Evolutionary conservation across 2,888 invertebrate genomes (phyloP).

Genomic region (Volucella bombylans): DNA sequence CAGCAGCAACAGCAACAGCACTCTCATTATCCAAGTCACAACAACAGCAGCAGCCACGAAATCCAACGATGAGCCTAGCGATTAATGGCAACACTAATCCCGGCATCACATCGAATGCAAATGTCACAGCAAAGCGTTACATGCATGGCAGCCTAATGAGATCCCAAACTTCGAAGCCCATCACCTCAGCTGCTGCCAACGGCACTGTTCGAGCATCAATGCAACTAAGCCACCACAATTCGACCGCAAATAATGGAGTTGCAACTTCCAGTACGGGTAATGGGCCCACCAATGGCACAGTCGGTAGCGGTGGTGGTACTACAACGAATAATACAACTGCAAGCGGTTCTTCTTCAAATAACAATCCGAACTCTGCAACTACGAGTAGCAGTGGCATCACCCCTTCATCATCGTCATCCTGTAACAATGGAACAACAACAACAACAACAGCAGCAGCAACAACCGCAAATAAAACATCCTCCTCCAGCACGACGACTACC

Average conservation of each 20-base stretch:
- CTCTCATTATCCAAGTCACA: slow-evolving; percentile 44
- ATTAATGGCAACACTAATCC: slow-evolving; percentile 72
- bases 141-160: slow-evolving; percentile 80
- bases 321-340: background rate
- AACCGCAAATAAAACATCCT: slow-evolving; percentile 63
- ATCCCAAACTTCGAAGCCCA: slow-evolving; percentile 78
- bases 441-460: background rate
- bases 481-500: slow-evolving; percentile 62
- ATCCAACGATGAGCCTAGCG: slow-evolving; percentile 66
- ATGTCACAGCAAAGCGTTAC: slow-evolving; percentile 78
- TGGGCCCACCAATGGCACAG: slow-evolving; percentile 51
- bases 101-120: slow-evolving; percentile 74
- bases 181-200: slow-evolving; percentile 49
- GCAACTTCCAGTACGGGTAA: slow-evolving; percentile 66
- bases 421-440: slow-evolving; percentile 50
- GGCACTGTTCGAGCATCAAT: slow-evolving; percentile 54
- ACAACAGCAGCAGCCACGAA: slow-evolving; percentile 53
- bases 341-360: slow-evolving; percentile 62
- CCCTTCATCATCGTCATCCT: slow-evolving; percentile 47
- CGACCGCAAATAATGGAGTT: slow-evolving; percentile 73
- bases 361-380: slow-evolving; percentile 58
- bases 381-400: slow-evolving; percentile 61
- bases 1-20: slow-evolving; percentile 16
- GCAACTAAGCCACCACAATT: slow-evolving; percentile 68
- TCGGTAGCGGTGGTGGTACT: slow-evolving; percentile 20